Percentiles rank a stretch among this genome's conserved stretches.
These are phyloP conservation scores for Parapristionchus giblindavisi DNA, from an alignment of 2,888 invertebrate species.

Conservation along the genomic window DNA sequence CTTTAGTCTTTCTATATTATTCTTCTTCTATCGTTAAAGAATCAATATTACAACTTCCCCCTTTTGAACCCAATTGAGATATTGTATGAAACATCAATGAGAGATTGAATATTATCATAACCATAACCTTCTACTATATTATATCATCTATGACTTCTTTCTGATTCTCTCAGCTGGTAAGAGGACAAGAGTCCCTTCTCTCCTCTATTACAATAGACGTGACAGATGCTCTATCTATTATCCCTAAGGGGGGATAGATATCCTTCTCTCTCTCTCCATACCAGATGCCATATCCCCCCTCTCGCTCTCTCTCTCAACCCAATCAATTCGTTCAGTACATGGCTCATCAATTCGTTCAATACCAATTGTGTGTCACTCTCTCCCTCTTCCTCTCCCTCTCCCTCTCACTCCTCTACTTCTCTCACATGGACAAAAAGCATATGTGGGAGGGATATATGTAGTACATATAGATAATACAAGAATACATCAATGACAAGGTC, in stretches of 20 bases:
- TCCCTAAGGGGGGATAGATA: too few relatives aligned
- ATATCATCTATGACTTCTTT: background rate
- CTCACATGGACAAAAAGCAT: background rate
- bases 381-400: constrained; percentile 9
- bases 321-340: background rate
- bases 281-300: constrained; percentile 2
- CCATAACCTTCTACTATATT: background rate
- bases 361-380: background rate
- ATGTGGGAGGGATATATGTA: background rate
- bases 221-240: constrained; percentile 19
- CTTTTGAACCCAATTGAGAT: too few relatives aligned
- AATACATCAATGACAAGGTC: background rate
- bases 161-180: constrained; percentile 8
- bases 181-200: too few relatives aligned
- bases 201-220: too few relatives aligned
- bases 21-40: too few relatives aligned
- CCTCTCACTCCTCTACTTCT: background rate
- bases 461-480: background rate
- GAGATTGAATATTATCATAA: too few relatives aligned
- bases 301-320: constrained; percentile 10
- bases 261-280: too few relatives aligned
- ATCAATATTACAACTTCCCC: too few relatives aligned
- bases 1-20: too few relatives aligned
- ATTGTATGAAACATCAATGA: too few relatives aligned
- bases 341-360: constrained; percentile 12